Conservation (phyloP, 2,797 vertebrate genomes). For the Enoplosus armatus region DNA sequence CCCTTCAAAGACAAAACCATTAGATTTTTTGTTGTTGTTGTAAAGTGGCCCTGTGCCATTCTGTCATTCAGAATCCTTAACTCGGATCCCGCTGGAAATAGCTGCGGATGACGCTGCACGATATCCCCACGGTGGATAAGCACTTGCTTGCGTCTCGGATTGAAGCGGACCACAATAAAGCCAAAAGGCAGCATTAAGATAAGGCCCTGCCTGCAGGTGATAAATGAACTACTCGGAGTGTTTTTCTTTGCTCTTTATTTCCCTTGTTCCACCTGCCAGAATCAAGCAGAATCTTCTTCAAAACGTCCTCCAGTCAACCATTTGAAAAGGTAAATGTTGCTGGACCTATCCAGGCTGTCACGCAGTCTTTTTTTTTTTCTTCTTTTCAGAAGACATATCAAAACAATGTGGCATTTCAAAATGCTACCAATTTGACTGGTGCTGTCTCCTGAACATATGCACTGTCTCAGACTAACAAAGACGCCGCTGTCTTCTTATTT, state of each 20-base stretch:
- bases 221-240: conserved; percentile 66
- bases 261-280: conserved; percentile 58
- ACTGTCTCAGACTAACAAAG: conserved; percentile 56
- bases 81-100: conserved; percentile 34
- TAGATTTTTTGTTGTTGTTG: not conserved
- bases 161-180: conserved; percentile 45
- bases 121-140: conserved; percentile 44
- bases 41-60: not conserved
- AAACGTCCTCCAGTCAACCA: conserved; percentile 53
- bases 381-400: conserved; percentile 55
- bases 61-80: conserved; percentile 53
- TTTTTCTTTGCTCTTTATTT: conserved; percentile 64
- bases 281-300: conserved; percentile 54
- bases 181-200: conserved; percentile 61
- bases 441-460: conserved; percentile 56
- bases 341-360: conserved; percentile 66
- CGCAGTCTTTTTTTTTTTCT: conserved; percentile 13
- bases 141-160: conserved; percentile 20
- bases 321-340: conserved; percentile 70
- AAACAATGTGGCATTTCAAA: conserved; percentile 74
- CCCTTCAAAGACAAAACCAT: conserved; percentile 51
- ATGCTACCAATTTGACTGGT: conserved; percentile 65
- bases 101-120: conserved; percentile 35
- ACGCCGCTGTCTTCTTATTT: conserved; percentile 48
- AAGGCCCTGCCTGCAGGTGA: conserved; percentile 62